Evolutionary conservation across 2,888 invertebrate species (phyloP).

Genomic region (Ametastegia equiseti): DNA sequence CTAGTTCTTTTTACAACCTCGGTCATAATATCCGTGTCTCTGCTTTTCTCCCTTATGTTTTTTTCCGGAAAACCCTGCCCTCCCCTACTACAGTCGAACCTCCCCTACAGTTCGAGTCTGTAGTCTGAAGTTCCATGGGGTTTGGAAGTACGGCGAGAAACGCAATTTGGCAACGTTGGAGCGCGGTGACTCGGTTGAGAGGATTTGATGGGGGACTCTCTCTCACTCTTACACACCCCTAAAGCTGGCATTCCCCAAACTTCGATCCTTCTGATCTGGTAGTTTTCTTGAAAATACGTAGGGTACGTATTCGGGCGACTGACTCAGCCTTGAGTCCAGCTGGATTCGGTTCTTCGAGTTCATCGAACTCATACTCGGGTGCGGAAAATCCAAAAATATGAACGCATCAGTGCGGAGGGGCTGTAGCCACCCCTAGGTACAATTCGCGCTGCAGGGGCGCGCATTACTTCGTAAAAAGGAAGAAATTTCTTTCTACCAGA

Average conservation of each 20-base stretch:
- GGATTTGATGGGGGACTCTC: constrained; percentile 6
- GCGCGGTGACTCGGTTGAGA: constrained; percentile 21
- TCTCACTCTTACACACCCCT: background rate
- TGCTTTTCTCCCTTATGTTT: background rate
- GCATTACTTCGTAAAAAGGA: background rate
- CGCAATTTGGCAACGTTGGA: constrained; percentile 22
- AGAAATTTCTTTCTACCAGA: background rate
- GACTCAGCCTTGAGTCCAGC: background rate
- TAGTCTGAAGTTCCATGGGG: background rate
- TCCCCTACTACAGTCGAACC: background rate
- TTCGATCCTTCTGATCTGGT: background rate
- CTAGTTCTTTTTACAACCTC: background rate
- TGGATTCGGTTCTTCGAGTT: background rate
- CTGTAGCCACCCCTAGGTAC: background rate
- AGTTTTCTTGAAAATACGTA: constrained; percentile 21
- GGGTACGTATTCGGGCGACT: background rate
- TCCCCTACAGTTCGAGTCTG: background rate
- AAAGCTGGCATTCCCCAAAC: constrained; percentile 15
- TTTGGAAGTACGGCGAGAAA: background rate
- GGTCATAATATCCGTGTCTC: background rate
- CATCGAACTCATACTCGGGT: background rate
- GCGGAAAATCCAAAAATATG: background rate
- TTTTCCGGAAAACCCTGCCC: background rate
- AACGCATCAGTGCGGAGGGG: background rate
- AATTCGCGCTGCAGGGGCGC: background rate